Conservation (phyloP, 2,888 invertebrate genomes). For the Leptarthrus brevirostris region DNA sequence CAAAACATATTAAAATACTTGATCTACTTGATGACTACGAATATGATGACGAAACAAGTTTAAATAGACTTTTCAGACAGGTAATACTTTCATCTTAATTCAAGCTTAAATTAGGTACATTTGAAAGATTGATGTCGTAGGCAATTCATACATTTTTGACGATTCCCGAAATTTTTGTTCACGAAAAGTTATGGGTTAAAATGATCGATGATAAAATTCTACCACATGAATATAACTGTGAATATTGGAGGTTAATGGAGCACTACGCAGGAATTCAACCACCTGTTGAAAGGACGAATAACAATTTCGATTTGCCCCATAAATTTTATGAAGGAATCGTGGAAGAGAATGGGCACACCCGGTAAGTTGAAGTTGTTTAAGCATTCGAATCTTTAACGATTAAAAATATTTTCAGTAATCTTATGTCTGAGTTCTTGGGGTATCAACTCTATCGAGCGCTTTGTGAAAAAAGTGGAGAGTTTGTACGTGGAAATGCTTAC, state of each 20-base stretch:
- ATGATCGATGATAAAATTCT: constrained; percentile 69
- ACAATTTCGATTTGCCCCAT: constrained; percentile 78
- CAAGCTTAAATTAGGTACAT: neutral
- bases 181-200: constrained; percentile 77
- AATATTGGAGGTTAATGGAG: constrained; percentile 73
- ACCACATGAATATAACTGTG: constrained; percentile 71
- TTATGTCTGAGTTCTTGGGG: constrained; percentile 81
- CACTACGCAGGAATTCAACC: constrained; percentile 73
- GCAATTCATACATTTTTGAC: constrained; percentile 77
- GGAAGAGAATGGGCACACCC: constrained; percentile 58
- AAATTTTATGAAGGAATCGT: constrained; percentile 73
- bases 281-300: constrained; percentile 70
- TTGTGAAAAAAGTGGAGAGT: constrained; percentile 74
- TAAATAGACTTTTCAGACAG: constrained; percentile 71
- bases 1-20: constrained; percentile 78
- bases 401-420: constrained; percentile 69
- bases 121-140: constrained; percentile 62
- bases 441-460: constrained; percentile 72
- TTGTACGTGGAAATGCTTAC: constrained; percentile 69
- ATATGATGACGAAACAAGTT: constrained; percentile 69
- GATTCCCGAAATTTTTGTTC: constrained; percentile 75
- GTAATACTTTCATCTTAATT: constrained; percentile 50
- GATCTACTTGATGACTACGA: constrained; percentile 72
- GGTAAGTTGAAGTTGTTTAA: too few species aligned
- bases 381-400: too few species aligned